These are phyloP conservation scores for Eucidaris tribuloides DNA, from an alignment of 35 echinoderm and acorn worm genomes.

Conservation along the genomic window DNA sequence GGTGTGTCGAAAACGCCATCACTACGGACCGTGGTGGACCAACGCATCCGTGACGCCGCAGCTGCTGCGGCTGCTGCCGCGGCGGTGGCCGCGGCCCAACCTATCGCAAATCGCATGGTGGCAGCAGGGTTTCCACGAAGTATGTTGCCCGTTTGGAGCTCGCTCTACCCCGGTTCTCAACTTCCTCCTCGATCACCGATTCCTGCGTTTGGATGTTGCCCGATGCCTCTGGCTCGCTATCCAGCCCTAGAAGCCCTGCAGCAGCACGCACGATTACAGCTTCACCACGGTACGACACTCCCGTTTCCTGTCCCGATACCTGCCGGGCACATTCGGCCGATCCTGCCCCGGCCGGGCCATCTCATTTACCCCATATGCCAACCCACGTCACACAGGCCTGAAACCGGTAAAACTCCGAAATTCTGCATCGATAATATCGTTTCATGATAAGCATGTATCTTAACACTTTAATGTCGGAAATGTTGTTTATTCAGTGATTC, in stretches of 20 bases:
- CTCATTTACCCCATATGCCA: slow-evolving; percentile 19
- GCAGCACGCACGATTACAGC: slow-evolving; percentile 4
- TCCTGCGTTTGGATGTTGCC: not conserved
- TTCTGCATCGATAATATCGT: not conserved
- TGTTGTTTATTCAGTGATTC: too few relatives aligned
- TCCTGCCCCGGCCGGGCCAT: slow-evolving; percentile 10
- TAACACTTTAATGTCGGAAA: too few relatives aligned
- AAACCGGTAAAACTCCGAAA: not conserved
- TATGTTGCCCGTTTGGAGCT: slow-evolving; percentile 13
- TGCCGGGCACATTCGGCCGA: not conserved
- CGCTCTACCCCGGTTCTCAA: not conserved
- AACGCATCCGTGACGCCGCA: not conserved
- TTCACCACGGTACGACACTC: slow-evolving; percentile 20
- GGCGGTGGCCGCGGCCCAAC: not conserved
- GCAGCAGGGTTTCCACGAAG: slow-evolving; percentile 10
- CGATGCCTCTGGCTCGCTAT: slow-evolving; percentile 11
- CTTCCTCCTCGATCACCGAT: not conserved
- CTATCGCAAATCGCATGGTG: not conserved
- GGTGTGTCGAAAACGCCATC: not conserved
- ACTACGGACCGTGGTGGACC: slow-evolving; percentile 12
- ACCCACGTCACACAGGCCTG: not conserved
- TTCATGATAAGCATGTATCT: not conserved
- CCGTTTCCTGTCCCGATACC: slow-evolving; percentile 10
- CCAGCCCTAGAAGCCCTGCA: slow-evolving; percentile 14
- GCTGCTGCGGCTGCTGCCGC: not conserved